phyloP scores from a whole-genome alignment of 1,140 invertebrate genomes.

The Drosophila prosaltans region DNA sequence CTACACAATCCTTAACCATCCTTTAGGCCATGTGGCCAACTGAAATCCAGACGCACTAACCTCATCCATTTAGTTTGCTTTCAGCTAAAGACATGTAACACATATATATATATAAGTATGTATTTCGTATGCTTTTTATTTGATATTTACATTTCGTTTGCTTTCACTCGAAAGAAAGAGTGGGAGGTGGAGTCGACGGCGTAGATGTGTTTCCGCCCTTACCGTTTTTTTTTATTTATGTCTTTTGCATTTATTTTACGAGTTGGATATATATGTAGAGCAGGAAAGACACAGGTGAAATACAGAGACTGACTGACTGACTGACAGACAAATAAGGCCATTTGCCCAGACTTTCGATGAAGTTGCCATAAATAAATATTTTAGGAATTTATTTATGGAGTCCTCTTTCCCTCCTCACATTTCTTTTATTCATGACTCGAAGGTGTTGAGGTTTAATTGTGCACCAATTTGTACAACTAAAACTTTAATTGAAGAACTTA shows the following conservation, averaged over 20 bases:
- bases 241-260: constrained; percentile 39
- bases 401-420: constrained; percentile 7
- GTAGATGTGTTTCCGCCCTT: constrained; percentile 45
- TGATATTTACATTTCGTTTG: constrained; percentile 56
- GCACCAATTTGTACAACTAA: constrained; percentile 3
- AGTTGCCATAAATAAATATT: constrained; percentile 42
- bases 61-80: constrained; percentile 17
- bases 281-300: constrained; percentile 4
- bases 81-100: constrained; percentile 7
- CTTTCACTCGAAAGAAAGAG: constrained; percentile 30
- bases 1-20: neutral
- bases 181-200: constrained; percentile 11
- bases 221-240: constrained; percentile 19
- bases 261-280: constrained; percentile 16
- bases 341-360: constrained; percentile 6
- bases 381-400: constrained; percentile 45
- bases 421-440: constrained; percentile 7
- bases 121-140: constrained; percentile 30
- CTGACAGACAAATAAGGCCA: constrained; percentile 9
- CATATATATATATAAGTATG: neutral
- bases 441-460: constrained; percentile 22
- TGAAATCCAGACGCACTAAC: constrained; percentile 22
- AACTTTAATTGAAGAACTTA: constrained; percentile 5
- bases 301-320: neutral
- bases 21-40: constrained; percentile 13